These are phyloP conservation scores for Morphnarchus princeps DNA, from an alignment of 2,113 vertebrate genomes.

Conservation along the genomic window DNA sequence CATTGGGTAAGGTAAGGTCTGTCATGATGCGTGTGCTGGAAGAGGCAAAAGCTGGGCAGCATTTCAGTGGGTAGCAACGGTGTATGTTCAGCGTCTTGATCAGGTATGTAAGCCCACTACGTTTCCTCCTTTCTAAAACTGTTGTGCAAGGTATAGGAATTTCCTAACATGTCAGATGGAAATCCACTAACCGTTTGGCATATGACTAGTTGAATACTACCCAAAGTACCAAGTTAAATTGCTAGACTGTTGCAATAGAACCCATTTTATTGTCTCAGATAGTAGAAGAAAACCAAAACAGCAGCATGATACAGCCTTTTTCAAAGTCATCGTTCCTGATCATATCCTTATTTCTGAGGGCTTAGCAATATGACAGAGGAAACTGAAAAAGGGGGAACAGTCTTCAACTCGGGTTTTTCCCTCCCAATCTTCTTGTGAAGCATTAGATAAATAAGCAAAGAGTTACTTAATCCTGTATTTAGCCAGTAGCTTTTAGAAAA, in stretches of 20 bases:
- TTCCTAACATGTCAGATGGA: rapidly evolving
- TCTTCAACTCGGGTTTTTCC: not conserved
- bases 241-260: not conserved
- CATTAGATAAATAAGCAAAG: not conserved
- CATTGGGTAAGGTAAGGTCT: too few species aligned
- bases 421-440: not conserved
- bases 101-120: rapidly evolving
- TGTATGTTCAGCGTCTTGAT: rapidly evolving
- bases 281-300: not conserved
- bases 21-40: rapidly evolving
- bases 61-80: rapidly evolving
- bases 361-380: not conserved
- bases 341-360: not conserved
- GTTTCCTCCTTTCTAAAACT: not conserved
- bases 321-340: not conserved
- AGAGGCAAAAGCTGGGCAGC: not conserved
- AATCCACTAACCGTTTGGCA: not conserved
- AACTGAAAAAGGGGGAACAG: not conserved
- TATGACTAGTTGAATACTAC: not conserved
- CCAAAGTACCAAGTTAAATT: not conserved
- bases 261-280: rapidly evolving
- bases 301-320: not conserved
- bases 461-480: not conserved
- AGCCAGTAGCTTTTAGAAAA: not conserved
- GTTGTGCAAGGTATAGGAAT: not conserved